These are phyloP conservation scores for Bombus huntii DNA, from an alignment of 1,140 invertebrate genomes.

Conservation along the genomic window DNA sequence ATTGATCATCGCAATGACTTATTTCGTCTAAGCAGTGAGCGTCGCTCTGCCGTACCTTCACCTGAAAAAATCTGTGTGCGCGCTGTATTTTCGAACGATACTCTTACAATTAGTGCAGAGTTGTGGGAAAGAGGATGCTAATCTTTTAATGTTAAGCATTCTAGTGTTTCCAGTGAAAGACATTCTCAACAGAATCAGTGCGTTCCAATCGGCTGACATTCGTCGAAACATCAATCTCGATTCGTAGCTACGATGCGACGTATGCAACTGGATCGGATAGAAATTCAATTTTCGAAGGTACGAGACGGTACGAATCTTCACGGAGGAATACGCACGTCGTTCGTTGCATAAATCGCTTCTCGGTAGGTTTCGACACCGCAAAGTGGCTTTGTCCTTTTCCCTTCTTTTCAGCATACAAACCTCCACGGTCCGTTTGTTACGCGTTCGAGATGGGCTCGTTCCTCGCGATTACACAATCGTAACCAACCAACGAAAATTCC, in stretches of 20 bases:
- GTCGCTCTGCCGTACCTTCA: neutral
- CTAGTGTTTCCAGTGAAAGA: neutral
- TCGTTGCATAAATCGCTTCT: slow-evolving; percentile 54
- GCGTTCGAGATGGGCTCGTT: slow-evolving; percentile 28
- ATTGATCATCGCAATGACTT: neutral
- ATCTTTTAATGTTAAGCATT: neutral
- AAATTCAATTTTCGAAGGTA: neutral
- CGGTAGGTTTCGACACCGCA: slow-evolving; percentile 62
- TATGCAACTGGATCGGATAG: neutral
- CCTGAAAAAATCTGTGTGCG: neutral
- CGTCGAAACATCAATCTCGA: neutral
- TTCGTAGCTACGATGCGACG: too few species aligned
- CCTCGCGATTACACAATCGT: slow-evolving; percentile 49
- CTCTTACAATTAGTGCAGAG: neutral
- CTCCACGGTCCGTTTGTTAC: slow-evolving; percentile 38
- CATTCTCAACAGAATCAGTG: neutral
- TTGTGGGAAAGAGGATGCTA: neutral
- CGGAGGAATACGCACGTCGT: neutral
- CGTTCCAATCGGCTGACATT: neutral
- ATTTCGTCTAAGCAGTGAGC: neutral
- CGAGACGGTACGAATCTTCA: neutral
- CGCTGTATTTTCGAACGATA: neutral
- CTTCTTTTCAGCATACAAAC: slow-evolving; percentile 9
- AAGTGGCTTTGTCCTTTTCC: slow-evolving; percentile 49
- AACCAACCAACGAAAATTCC: slow-evolving; percentile 55